Evolutionary conservation across 2,888 invertebrate genomes (phyloP).

Genomic region (Kryphioiulus occultus): DNA sequence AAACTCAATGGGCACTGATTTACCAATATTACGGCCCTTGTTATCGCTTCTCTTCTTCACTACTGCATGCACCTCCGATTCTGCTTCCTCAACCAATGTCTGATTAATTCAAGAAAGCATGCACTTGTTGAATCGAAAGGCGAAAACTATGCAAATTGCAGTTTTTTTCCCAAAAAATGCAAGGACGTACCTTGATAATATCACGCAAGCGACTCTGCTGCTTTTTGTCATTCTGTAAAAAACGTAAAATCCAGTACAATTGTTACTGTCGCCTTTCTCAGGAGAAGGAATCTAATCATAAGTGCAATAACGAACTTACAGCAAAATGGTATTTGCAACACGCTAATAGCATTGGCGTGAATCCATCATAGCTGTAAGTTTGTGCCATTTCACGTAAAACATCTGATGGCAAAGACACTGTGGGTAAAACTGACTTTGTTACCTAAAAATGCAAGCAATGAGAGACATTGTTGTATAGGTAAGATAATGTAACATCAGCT

Average conservation of each 20-base stretch:
- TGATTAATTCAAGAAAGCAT: neutral
- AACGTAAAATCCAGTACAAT: slow-evolving; percentile 36
- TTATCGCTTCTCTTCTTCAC: slow-evolving; percentile 55
- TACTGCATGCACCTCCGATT: slow-evolving; percentile 55
- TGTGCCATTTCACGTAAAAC: slow-evolving; percentile 60
- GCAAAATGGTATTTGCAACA: slow-evolving; percentile 57
- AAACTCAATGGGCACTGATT: neutral
- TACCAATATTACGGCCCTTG: slow-evolving; percentile 54
- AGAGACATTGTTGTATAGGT: neutral
- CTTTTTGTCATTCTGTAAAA: slow-evolving; percentile 52
- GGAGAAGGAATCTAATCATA: neutral
- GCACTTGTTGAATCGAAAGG: neutral
- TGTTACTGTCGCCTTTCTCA: neutral
- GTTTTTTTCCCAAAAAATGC: neutral
- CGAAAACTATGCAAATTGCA: neutral
- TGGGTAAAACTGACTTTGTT: slow-evolving; percentile 48
- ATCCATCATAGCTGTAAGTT: slow-evolving; percentile 60
- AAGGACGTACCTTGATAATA: slow-evolving; percentile 51
- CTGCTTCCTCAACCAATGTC: slow-evolving; percentile 54
- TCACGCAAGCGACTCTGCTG: slow-evolving; percentile 52
- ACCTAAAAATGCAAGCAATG: neutral
- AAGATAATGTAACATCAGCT: too few relatives aligned
- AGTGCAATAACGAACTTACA: slow-evolving; percentile 48
- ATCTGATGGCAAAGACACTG: slow-evolving; percentile 53
- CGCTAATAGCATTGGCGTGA: slow-evolving; percentile 61